A percentile compares a stretch with the other conserved stretches of the same genome.
Conservation (phyloP, 2,113 vertebrate genomes). For the Motacilla tschutschensis region DNA sequence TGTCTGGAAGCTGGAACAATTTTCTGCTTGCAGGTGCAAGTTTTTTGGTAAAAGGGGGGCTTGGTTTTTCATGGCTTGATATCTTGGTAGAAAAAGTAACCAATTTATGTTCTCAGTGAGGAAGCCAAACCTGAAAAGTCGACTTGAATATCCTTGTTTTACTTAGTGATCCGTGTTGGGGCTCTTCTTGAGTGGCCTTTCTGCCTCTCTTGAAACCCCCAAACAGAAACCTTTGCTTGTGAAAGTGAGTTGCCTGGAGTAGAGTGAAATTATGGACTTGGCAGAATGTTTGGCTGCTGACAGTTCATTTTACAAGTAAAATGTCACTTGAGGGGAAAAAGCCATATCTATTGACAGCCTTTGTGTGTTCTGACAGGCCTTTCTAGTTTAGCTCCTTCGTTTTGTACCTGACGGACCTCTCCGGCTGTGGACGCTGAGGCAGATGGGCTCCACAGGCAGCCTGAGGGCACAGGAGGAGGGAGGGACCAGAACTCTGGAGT, state of each 20-base stretch:
- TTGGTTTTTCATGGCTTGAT: background rate
- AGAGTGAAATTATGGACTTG: background rate
- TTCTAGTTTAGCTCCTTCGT: slow-evolving; percentile 33
- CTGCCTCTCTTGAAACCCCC: background rate
- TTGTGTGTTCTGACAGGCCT: slow-evolving; percentile 56
- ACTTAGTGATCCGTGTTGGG: background rate
- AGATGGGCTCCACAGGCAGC: slow-evolving; percentile 69
- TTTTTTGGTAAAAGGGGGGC: background rate
- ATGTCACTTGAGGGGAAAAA: slow-evolving; percentile 38
- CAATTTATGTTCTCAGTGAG: background rate
- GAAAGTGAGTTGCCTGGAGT: background rate
- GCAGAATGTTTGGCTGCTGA: background rate
- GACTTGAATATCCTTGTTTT: background rate
- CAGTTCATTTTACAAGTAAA: slow-evolving; percentile 34
- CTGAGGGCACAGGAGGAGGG: slow-evolving; percentile 63
- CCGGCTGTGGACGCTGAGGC: slow-evolving; percentile 44
- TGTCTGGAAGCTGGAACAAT: background rate
- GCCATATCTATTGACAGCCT: slow-evolving; percentile 31
- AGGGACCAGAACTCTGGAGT: slow-evolving; percentile 26
- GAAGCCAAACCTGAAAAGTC: background rate
- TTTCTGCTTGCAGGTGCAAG: background rate
- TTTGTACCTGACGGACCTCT: slow-evolving; percentile 43
- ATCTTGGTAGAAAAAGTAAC: background rate
- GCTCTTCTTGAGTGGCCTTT: fast-evolving
- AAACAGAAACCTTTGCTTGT: background rate